Percentiles rank a stretch among this genome's conserved stretches.
Evolutionary conservation across 2,797 vertebrate species (phyloP).

Genomic region (Enteromius radiatus): DNA sequence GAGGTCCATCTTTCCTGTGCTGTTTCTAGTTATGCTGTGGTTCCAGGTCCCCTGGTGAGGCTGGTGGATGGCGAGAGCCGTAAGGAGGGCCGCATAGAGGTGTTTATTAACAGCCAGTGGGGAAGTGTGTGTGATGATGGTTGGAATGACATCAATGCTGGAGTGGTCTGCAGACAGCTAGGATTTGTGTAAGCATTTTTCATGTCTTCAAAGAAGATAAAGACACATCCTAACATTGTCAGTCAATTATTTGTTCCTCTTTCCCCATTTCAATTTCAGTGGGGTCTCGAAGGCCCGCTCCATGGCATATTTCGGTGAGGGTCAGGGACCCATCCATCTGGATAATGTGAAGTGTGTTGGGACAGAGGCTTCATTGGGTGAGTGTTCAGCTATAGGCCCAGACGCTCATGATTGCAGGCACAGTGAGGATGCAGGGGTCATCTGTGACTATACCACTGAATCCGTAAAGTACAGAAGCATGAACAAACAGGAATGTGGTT

Average conservation of each 20-base stretch:
- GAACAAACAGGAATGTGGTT: conserved; percentile 67
- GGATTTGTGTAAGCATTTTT: conserved; percentile 79
- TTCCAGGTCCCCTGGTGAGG: conserved; percentile 75
- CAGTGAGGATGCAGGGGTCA: conserved; percentile 85
- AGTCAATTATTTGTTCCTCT: not conserved
- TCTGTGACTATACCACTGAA: conserved; percentile 83
- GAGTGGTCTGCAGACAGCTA: conserved; percentile 86
- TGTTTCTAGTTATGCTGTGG: conserved; percentile 19
- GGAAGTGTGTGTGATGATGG: conserved; percentile 85
- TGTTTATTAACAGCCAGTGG: conserved; percentile 82
- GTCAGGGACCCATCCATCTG: conserved; percentile 82
- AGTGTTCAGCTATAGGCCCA: conserved; percentile 73
- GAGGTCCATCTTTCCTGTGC: conserved; percentile 2
- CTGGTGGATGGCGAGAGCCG: conserved; percentile 83
- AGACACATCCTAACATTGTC: not conserved
- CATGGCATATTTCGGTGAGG: conserved; percentile 86
- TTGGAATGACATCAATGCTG: conserved; percentile 83
- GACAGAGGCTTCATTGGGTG: conserved; percentile 73
- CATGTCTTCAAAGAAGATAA: not conserved
- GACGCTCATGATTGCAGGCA: conserved; percentile 81
- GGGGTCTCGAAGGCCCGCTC: conserved; percentile 83
- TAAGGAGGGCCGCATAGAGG: conserved; percentile 85
- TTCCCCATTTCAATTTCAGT: conserved; percentile 67
- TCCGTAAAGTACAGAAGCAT: conserved; percentile 63
- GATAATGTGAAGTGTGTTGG: conserved; percentile 82